These are phyloP conservation scores for Heteromurus nitidus DNA, from an alignment of 2,888 invertebrate genomes.

Conservation along the genomic window DNA sequence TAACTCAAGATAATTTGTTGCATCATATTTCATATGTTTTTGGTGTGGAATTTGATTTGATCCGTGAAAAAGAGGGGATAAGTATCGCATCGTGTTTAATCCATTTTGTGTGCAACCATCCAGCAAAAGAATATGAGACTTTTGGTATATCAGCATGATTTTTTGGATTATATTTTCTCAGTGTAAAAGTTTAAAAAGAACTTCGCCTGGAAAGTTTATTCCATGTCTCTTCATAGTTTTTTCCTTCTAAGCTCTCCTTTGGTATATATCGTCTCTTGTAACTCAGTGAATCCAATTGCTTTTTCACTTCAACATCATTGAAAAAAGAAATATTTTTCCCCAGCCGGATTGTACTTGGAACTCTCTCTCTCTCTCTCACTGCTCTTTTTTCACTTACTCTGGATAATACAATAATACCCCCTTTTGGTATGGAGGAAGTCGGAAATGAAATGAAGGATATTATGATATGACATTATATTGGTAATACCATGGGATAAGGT, in stretches of 20 bases:
- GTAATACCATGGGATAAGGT: slow-evolving; percentile 57
- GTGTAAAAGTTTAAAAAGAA: slow-evolving; percentile 24
- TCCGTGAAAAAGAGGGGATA: not conserved
- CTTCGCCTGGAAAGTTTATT: slow-evolving; percentile 6
- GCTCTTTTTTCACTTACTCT: slow-evolving; percentile 23
- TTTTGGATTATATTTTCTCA: slow-evolving; percentile 52
- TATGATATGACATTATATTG: slow-evolving; percentile 59
- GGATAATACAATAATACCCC: slow-evolving; percentile 24
- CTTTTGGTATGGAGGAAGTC: not conserved
- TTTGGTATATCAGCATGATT: slow-evolving; percentile 36
- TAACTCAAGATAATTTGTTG: slow-evolving; percentile 50
- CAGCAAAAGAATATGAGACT: slow-evolving; percentile 12
- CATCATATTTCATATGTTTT: slow-evolving; percentile 53
- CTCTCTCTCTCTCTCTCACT: slow-evolving; percentile 21
- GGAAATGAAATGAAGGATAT: slow-evolving; percentile 53
- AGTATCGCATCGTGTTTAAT: not conserved
- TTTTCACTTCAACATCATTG: slow-evolving; percentile 53
- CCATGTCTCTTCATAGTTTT: not conserved
- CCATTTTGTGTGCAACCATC: slow-evolving; percentile 13
- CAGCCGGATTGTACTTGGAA: too few species aligned
- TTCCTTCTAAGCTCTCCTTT: not conserved
- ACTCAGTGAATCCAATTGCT: slow-evolving; percentile 55
- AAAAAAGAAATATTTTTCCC: slow-evolving; percentile 47
- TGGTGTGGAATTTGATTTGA: slow-evolving; percentile 27
- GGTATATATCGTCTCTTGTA: not conserved